Conservation (phyloP, 1,140 invertebrate species). For the Drosophila gunungcola region DNA sequence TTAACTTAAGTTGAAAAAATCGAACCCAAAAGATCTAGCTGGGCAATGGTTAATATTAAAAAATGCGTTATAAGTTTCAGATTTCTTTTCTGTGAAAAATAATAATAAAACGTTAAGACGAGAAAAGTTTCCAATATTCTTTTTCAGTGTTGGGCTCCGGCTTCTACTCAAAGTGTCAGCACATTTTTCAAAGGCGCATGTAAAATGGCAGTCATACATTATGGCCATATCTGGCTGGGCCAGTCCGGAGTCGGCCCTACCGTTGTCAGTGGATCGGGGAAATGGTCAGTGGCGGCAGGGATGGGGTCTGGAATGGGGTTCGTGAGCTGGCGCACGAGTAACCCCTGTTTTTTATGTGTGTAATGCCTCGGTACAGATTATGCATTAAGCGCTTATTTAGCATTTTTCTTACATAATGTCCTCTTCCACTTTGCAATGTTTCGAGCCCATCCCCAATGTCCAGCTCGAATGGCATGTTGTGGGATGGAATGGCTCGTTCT, state of each 20-base stretch:
- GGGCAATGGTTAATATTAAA: too few relatives aligned
- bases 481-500: not conserved
- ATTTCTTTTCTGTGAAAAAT: too few relatives aligned
- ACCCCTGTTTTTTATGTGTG: constrained; percentile 41
- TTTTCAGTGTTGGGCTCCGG: constrained; percentile 16
- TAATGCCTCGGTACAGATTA: constrained; percentile 69
- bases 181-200: constrained; percentile 83
- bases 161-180: constrained; percentile 70
- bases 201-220: constrained; percentile 84
- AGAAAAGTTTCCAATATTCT: not conserved
- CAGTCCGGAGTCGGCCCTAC: constrained; percentile 34
- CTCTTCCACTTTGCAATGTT: constrained; percentile 59
- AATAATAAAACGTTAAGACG: too few relatives aligned
- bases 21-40: too few relatives aligned
- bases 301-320: constrained; percentile 23
- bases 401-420: constrained; percentile 77
- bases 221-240: constrained; percentile 72
- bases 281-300: constrained; percentile 6
- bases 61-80: too few relatives aligned
- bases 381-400: constrained; percentile 83
- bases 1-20: too few relatives aligned
- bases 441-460: constrained; percentile 14
- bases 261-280: constrained; percentile 42
- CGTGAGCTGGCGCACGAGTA: constrained; percentile 13
- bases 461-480: constrained; percentile 13